Percentiles rank a stretch among this genome's conserved stretches.
Evolutionary conservation across 2,113 vertebrate genomes (phyloP).

Genomic region (Zapornia atra): DNA sequence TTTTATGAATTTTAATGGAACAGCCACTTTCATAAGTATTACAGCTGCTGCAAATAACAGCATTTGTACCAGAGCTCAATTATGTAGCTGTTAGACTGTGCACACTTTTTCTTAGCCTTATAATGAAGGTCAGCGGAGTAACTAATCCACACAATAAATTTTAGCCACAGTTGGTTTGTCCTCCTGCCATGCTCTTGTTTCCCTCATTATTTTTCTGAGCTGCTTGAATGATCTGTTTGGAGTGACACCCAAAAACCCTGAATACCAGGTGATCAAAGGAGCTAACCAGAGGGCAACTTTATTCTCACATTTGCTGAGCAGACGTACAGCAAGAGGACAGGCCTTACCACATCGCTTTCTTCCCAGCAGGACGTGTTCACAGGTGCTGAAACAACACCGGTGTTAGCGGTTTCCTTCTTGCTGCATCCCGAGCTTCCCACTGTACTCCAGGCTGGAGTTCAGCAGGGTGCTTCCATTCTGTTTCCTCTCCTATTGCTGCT

Average conservation of each 20-base stretch:
- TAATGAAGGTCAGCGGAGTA: background rate
- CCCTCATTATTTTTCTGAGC: background rate
- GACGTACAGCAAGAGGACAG: background rate
- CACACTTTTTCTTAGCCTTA: background rate
- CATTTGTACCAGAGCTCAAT: background rate
- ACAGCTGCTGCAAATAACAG: background rate
- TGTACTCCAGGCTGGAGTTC: background rate
- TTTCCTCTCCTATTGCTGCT: background rate
- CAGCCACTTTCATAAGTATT: background rate
- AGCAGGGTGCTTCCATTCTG: background rate
- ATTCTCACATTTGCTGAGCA: background rate
- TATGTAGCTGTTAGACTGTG: background rate
- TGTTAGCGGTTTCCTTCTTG: background rate
- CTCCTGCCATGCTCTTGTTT: background rate
- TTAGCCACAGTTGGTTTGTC: background rate
- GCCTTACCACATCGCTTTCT: background rate
- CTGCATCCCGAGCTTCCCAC: background rate
- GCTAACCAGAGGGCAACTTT: background rate
- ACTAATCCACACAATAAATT: background rate
- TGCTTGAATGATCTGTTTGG: background rate
- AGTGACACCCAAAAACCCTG: background rate
- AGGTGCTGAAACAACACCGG: background rate
- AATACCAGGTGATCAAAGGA: background rate
- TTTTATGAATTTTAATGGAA: background rate
- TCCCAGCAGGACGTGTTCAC: background rate